Conservation (phyloP, 2,888 invertebrate species). For the Mythimna loreyi region DNA sequence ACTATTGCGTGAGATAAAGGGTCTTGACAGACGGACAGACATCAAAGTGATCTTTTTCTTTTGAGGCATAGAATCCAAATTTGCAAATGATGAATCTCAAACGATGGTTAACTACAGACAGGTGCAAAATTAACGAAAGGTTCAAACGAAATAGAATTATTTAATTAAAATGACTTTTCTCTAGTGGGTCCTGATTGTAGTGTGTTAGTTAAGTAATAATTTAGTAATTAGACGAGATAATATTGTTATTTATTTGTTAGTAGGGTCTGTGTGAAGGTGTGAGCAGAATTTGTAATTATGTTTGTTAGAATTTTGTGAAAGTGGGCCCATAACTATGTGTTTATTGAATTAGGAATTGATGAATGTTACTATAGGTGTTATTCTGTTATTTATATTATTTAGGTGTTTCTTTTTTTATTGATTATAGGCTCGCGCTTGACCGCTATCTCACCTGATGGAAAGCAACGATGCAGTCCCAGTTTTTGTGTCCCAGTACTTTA, state of each 20-base stretch:
- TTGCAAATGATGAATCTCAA: too few species aligned
- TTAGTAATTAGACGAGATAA: conserved; percentile 7
- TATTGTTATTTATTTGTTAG: conserved; percentile 19
- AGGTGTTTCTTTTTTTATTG: too few species aligned
- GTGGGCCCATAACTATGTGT: not conserved
- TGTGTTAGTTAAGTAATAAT: conserved; percentile 14
- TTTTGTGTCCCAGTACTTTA: too few species aligned
- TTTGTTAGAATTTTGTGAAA: not conserved
- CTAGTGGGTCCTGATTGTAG: not conserved
- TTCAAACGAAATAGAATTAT: conserved; percentile 26
- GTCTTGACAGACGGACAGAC: too few species aligned
- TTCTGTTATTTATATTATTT: too few species aligned
- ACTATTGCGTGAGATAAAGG: too few species aligned
- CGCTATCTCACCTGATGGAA: too few species aligned
- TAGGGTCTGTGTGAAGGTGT: not conserved
- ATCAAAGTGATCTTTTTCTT: too few species aligned
- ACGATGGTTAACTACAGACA: conserved; percentile 9
- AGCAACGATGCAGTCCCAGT: too few species aligned
- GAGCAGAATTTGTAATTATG: conserved; percentile 26
- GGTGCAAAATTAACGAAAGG: conserved; percentile 25
- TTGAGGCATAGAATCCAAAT: too few species aligned
- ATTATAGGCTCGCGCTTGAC: too few species aligned
- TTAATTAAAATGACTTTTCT: conserved; percentile 29
- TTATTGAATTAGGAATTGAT: not conserved
- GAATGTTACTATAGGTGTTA: too few species aligned